Conservation (phyloP, 2,113 vertebrate genomes). For the Melanostigma gelatinosum region DNA sequence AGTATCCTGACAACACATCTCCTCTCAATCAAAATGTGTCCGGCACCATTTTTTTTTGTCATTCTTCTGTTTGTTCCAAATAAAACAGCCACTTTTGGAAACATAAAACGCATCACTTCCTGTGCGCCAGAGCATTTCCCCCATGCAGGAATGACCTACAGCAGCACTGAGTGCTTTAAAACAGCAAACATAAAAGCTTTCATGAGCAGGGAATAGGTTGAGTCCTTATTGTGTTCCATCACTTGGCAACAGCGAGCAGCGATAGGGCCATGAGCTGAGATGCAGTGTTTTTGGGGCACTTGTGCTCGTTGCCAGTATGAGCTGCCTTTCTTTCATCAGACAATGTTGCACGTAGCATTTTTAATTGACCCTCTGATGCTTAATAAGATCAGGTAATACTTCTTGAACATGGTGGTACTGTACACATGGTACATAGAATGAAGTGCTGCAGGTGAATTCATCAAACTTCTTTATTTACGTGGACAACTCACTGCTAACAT, state of each 20-base stretch:
- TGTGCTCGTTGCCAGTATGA: constrained; percentile 20
- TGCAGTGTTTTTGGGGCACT: constrained; percentile 39
- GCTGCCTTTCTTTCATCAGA: constrained; percentile 16
- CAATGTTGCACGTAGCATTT: constrained; percentile 13
- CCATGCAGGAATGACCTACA: constrained; percentile 20
- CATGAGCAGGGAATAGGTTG: constrained; percentile 31
- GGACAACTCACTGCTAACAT: neutral
- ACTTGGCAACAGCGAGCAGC: constrained; percentile 26
- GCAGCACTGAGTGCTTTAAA: constrained; percentile 37
- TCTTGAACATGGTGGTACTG: neutral
- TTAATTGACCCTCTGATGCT: constrained; percentile 1
- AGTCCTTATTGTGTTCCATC: constrained; percentile 47
- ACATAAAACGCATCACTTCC: constrained; percentile 36
- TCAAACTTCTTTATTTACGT: neutral
- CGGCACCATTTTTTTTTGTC: neutral
- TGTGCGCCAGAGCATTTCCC: neutral
- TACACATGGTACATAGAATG: neutral
- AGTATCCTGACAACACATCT: neutral
- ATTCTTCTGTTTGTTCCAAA: constrained; percentile 31
- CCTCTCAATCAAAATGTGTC: constrained; percentile 6
- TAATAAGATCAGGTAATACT: constrained; percentile 22
- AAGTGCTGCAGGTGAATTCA: neutral
- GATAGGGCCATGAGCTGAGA: constrained; percentile 23
- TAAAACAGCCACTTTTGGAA: constrained; percentile 17
- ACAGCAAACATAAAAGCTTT: constrained; percentile 50